Percentiles rank a stretch among this genome's conserved stretches.
Conservation (phyloP, 2,888 invertebrate genomes). For the Apamea sordens region DNA sequence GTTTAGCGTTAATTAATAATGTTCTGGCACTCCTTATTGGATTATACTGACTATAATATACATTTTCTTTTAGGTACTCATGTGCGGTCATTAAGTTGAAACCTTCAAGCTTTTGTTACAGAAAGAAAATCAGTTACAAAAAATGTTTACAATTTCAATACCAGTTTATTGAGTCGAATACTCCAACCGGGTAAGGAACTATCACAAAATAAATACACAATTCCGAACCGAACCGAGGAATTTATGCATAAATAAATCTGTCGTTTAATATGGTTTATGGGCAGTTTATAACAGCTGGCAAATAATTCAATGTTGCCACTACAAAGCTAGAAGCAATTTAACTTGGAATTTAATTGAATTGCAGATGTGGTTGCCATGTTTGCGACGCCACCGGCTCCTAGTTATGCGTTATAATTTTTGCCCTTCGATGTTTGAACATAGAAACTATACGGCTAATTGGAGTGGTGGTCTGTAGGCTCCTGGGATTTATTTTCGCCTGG, state of each 20-base stretch:
- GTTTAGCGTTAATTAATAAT: conserved; percentile 43
- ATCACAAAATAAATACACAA: conserved; percentile 64
- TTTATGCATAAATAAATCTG: conserved; percentile 80
- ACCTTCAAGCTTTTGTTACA: neutral
- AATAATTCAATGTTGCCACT: conserved; percentile 79
- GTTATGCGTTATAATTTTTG: conserved; percentile 66
- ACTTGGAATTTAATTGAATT: conserved; percentile 81
- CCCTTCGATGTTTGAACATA: conserved; percentile 53
- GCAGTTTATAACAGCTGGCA: conserved; percentile 82
- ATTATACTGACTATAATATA: neutral
- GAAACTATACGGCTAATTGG: conserved; percentile 50
- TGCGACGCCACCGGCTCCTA: conserved; percentile 57
- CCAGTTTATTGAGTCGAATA: conserved; percentile 35
- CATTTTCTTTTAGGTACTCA: neutral
- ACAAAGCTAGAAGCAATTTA: conserved; percentile 78
- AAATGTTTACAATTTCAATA: conserved; percentile 15
- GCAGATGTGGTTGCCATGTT: conserved; percentile 77
- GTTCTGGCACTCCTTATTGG: conserved; percentile 11
- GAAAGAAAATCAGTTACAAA: neutral
- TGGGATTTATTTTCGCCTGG: conserved; percentile 48
- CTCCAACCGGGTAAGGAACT: conserved; percentile 41
- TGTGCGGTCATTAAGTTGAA: neutral
- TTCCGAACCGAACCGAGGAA: conserved; percentile 59
- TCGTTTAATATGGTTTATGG: conserved; percentile 80
- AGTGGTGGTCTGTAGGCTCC: conserved; percentile 23